Base-by-base conservation (phyloP, 1,140 invertebrate genomes). In the Nomia melanderi region DNA sequence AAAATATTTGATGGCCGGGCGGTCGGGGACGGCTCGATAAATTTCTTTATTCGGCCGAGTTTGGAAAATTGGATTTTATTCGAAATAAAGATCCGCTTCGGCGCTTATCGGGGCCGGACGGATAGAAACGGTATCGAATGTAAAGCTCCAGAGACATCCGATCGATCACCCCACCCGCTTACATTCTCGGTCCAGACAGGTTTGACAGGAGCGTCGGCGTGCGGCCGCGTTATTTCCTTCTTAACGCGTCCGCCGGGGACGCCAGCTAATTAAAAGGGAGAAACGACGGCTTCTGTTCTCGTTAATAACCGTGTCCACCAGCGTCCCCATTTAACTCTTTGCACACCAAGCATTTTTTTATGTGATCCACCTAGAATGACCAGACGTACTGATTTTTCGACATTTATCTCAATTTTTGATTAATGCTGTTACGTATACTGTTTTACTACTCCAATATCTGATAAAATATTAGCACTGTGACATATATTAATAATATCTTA, bases 31-130 rank as follows among this genome's bases (percentile, higher is more conserved):
- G 47, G 20, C 4, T 54, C 64, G 73, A 75, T 69, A 75, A 75
- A 75, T 57, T 67, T 75, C 73, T 75, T 75, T 71, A 62, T 71
- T 60, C 66, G n/a, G 33, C 17, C 17, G 54, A 53, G 65, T 71
- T 77, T 47, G 41, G 56, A 71, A 77, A 70, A 71, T 77, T 71
- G 74, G 66, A 70, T 77, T 77, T 71, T 71, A 77, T 62, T 77
- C 56, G 74, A 71, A 77, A 77, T 77, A 77, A 71, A 54, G 74
- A 71, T 77, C 54, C 74, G 74, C 65, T 17, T 39, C 54, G 73
- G 36, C 50, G 74, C 65, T 76, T 76, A 76, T 69, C 73, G 64
- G 73, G 54, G 54, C 54, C 50, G 64, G 29, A 47, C 36, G 47
- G 36, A 63, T 78, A 64, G 41, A 39, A 64, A 39, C 60, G 69